Evolutionary conservation across 2,113 vertebrate species (phyloP), one percentile per base, ranked within the genome.

Genomic region (Tretioscincus oriximinensis): DNA sequence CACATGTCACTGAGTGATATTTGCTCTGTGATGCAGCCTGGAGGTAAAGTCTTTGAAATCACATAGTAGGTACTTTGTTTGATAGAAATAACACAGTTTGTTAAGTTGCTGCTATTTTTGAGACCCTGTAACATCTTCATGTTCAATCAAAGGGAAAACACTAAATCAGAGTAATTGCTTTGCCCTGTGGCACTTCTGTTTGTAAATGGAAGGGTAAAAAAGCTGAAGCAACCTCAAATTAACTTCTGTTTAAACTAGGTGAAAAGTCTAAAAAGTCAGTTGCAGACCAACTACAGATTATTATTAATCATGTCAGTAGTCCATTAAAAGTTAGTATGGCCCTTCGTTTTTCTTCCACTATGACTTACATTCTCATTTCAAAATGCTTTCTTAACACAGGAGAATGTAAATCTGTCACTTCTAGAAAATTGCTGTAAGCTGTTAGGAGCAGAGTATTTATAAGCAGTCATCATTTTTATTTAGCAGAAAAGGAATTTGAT

Each of bases 151-250:
- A 88, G 89, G 91, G 88, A 91, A 91, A 92, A 93, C 90, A 93
- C 91, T 94, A 95, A 95, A 94, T 95, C 94, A 94, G 93, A 91
- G 89, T 94, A 95, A 95, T 94, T 93, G 92, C 92, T 94, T 92
- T 89, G 90, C 93, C 92, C 90, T 84, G 88, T 9, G 73, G 92
- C 92, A 90, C 90, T 93, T 84, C 91, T 92, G 87, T 92, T 91
- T 91, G 82, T 92, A 92, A 90, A 90, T 90, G 86, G 86, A 87
- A 88, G 87, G 68, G 91, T 93, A 92, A 89, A 87, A 94, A 92
- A 88, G 90, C 92, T 92, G 91, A 94, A 93, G 90, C 54, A 58
- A 58, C 85, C 84, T 90, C 83, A 93, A 91, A 94, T 93, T 92
- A 94, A 93, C 89, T 94, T 93, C 86, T 91, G 90, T 90, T 92